Base-by-base conservation (phyloP, 2,113 vertebrate species). In the Misgurnus anguillicaudatus region DNA sequence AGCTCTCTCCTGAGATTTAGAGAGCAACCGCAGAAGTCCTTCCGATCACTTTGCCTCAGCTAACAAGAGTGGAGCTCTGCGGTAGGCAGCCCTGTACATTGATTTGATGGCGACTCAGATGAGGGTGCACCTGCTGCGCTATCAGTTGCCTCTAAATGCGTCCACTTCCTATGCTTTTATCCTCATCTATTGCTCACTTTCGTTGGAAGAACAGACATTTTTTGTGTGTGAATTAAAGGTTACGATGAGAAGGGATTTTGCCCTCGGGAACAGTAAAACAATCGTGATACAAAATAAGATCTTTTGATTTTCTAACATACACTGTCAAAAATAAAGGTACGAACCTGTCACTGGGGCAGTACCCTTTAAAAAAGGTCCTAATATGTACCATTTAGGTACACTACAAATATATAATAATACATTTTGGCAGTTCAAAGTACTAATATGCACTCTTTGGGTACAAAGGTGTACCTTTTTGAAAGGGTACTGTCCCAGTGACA, bases 11-110 rank as follows among this genome's bases (percentile, higher is more conserved):
- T 9, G 41, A 79, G 69, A 55, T 68, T 64, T 17, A 62, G 55
- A 60, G 47, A 60, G 14, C 73, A 11, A 55, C 45, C 24, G 38
- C 4, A 73, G 38, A 73, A 58, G 21, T 73, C 55, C 19, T 41
- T 9, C 41, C 7, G 61, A 24, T 74, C 71, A 62, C 61, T 62
- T 74, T 74, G 41, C 57, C 55, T 41, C 39, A 62, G 57, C 71
- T 62, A 62, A 62, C 71, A 80, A 79, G 77, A 73, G 39, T 14
- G 5, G 19, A 41, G 14, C 41, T 67, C 41, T 78, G 9, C n/a
- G 19, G 57, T n/a, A 63, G 47, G 36, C 61, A 57, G 17, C 58
- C 60, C 58, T 31, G 36, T 58, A 13, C 41, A 51, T 51, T 74
- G 55, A 78, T 70, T 21, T 64, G 41, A 47, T 48, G 65, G 14